A percentile compares a stretch with the other conserved stretches of the same genome.
Evolutionary conservation across 2,888 invertebrate species (phyloP).

Genomic region (Germaria angustata): DNA sequence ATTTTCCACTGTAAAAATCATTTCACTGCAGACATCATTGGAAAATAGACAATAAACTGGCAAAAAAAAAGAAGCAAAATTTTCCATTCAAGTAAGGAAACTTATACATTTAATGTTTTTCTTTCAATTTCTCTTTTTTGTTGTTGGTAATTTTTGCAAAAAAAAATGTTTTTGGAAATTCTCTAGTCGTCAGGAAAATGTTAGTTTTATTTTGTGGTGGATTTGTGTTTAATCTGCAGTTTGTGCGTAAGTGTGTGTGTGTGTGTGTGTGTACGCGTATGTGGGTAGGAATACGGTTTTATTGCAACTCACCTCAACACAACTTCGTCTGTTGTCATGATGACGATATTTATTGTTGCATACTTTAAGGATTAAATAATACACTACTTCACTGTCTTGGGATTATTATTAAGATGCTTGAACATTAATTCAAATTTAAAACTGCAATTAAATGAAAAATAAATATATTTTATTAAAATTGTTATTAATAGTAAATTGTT

Average conservation of each 20-base stretch:
- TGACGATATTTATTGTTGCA: constrained; percentile 62
- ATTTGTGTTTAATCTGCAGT: background rate
- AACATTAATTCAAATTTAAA: background rate
- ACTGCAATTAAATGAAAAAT: constrained; percentile 38
- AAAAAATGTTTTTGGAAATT: background rate
- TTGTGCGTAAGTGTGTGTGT: background rate
- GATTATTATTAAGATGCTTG: constrained; percentile 26
- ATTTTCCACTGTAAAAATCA: background rate
- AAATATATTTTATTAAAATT: background rate
- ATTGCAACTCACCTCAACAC: constrained; percentile 69
- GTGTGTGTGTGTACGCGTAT: background rate
- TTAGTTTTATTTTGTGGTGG: background rate
- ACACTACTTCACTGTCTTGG: constrained; percentile 28
- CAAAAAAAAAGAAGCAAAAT: constrained; percentile 19
- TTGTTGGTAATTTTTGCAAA: constrained; percentile 8
- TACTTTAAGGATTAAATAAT: constrained; percentile 66
- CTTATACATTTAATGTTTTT: constrained; percentile 39
- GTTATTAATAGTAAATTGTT: too few species aligned
- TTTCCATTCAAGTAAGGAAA: constrained; percentile 20
- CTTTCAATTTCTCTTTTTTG: constrained; percentile 5
- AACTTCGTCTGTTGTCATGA: constrained; percentile 70
- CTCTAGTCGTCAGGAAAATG: constrained; percentile 15
- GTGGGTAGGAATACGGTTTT: background rate
- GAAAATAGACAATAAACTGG: background rate
- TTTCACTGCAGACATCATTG: constrained; percentile 23